Evolutionary conservation across 2,797 vertebrate genomes (phyloP).

Genomic region (Typhlichthys subterraneus): DNA sequence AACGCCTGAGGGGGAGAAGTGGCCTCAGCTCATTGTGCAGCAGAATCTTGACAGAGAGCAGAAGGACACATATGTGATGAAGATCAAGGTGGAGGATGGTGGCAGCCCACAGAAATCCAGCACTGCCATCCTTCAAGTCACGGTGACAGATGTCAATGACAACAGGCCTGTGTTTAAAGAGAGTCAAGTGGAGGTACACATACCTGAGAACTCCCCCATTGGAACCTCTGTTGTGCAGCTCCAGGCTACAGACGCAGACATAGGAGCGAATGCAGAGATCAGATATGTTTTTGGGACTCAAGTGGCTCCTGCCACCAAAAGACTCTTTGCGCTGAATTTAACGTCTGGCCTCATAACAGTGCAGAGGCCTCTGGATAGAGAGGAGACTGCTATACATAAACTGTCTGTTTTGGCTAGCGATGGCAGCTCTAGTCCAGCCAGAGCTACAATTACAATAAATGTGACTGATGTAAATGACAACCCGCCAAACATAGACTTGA

Average conservation of each 20-base stretch:
- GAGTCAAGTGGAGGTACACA: constrained; percentile 94
- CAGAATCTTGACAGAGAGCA: constrained; percentile 97
- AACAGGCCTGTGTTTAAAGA: constrained; percentile 97
- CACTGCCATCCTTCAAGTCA: constrained; percentile 98
- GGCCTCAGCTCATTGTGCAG: constrained; percentile 98
- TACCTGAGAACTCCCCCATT: constrained; percentile 92
- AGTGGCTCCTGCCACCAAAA: constrained; percentile 92
- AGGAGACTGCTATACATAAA: constrained; percentile 96
- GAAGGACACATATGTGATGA: constrained; percentile 99
- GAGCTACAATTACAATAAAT: constrained; percentile 94
- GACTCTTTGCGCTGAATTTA: constrained; percentile 95
- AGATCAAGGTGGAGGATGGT: constrained; percentile 98
- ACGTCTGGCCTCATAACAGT: constrained; percentile 96
- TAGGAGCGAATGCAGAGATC: constrained; percentile 96
- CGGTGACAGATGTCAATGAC: constrained; percentile 98
- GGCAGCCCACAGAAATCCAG: constrained; percentile 97
- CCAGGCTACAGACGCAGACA: constrained; percentile 95
- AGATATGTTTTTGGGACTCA: constrained; percentile 96
- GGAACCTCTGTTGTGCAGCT: constrained; percentile 97
- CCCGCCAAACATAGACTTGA: constrained; percentile 97
- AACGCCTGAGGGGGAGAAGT: constrained; percentile 98
- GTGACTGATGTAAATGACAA: constrained; percentile 99
- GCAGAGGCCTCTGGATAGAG: constrained; percentile 92
- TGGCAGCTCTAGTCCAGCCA: constrained; percentile 94
- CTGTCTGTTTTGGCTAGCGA: constrained; percentile 97